Conservation (phyloP, 92 coral and sea anemone species). For the Epizoanthus illoricatus region DNA sequence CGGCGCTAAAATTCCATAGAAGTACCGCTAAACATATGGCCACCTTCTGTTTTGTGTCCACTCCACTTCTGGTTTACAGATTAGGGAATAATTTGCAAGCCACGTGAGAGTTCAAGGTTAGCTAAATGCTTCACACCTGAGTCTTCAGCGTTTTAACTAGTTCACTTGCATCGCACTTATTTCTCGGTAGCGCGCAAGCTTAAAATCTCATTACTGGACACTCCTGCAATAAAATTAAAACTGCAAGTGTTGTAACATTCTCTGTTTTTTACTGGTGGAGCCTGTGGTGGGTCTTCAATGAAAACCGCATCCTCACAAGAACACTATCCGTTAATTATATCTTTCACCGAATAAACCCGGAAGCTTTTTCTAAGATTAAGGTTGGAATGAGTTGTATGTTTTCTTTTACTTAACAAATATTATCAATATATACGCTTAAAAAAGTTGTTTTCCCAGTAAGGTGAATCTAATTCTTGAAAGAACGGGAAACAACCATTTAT, state of each 20-base stretch:
- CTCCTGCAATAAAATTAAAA: background rate
- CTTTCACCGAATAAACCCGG: conserved; percentile 40
- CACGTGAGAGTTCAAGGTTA: conserved; percentile 5
- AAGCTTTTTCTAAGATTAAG: conserved; percentile 15
- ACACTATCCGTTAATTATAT: conserved; percentile 12
- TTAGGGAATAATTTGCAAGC: conserved; percentile 22
- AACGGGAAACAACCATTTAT: too few relatives aligned
- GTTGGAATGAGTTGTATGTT: background rate
- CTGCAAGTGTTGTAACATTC: background rate
- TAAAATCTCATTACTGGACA: conserved; percentile 10
- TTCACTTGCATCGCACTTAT: background rate
- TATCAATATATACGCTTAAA: background rate
- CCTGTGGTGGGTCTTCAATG: conserved; percentile 34
- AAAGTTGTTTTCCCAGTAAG: background rate
- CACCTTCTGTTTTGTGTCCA: conserved; percentile 26
- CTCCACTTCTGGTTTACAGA: conserved; percentile 21
- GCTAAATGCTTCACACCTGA: conserved; percentile 14
- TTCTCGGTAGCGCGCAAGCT: conserved; percentile 25
- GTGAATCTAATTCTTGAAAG: too few relatives aligned
- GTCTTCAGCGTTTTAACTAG: background rate
- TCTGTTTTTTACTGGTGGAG: background rate
- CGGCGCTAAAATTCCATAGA: background rate
- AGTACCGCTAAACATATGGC: conserved; percentile 27
- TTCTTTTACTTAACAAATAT: background rate
- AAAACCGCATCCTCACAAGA: background rate